Percentiles rank a stretch among this genome's conserved stretches.
Conservation (phyloP, 2,797 vertebrate genomes). For the Parambassis ranga region DNA sequence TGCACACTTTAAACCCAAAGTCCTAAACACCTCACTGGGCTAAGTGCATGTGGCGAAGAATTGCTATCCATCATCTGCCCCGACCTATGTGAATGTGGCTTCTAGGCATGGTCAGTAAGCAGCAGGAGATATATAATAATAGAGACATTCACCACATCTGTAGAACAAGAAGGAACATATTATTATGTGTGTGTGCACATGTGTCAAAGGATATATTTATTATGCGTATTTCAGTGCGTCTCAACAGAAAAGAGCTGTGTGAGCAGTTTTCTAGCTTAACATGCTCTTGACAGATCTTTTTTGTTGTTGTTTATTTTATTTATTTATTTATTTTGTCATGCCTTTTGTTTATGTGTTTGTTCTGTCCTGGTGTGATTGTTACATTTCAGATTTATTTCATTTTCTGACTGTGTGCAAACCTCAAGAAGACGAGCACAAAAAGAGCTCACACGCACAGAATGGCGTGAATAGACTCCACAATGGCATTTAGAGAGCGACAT, state of each 20-base stretch:
- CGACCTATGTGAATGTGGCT: slow-evolving; percentile 13
- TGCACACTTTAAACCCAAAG: background rate
- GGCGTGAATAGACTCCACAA: background rate
- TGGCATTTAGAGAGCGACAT: slow-evolving; percentile 22
- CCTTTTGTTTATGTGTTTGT: background rate
- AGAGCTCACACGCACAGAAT: background rate
- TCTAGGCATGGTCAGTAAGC: slow-evolving; percentile 21
- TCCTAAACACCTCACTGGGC: slow-evolving; percentile 1
- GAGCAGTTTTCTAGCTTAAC: slow-evolving; percentile 2
- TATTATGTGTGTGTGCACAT: background rate
- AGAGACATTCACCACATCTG: background rate
- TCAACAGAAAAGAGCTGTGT: background rate
- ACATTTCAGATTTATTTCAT: background rate
- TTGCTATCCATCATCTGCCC: slow-evolving; percentile 13
- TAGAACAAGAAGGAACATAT: background rate
- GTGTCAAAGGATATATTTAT: too few species aligned
- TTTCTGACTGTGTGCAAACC: background rate
- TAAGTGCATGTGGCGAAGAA: slow-evolving; percentile 10
- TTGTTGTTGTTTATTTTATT: background rate
- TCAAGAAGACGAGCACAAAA: background rate
- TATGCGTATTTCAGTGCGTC: too few species aligned
- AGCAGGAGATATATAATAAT: slow-evolving; percentile 10
- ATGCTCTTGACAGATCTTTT: too few species aligned
- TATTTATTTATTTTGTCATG: background rate
- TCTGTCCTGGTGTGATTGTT: background rate